A percentile compares a stretch with the other conserved stretches of the same genome.
phyloP scores from a whole-genome alignment of 2,797 vertebrate species.

The Nannoperca australis region DNA sequence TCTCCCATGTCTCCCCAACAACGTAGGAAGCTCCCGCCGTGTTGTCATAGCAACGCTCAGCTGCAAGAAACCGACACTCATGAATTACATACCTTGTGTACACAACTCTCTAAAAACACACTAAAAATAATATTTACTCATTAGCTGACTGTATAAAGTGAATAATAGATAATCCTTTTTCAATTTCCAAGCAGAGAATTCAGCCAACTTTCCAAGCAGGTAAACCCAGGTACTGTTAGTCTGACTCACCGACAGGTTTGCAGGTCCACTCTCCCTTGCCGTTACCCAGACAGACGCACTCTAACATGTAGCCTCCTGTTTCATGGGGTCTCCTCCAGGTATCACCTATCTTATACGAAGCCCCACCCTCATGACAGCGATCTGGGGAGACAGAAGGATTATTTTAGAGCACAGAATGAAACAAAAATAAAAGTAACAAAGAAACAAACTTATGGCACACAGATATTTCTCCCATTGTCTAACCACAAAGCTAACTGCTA shows the following conservation, averaged over 20 bases:
- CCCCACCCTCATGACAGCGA: conserved; percentile 95
- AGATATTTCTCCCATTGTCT: conserved; percentile 50
- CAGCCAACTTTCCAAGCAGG: neutral
- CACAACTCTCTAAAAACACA: neutral
- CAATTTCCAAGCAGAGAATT: neutral
- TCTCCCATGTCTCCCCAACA: conserved; percentile 97
- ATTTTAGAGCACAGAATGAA: neutral
- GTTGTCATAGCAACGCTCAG: conserved; percentile 96
- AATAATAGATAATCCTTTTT: neutral
- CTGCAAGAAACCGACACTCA: conserved; percentile 74
- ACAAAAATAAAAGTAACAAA: conserved; percentile 27
- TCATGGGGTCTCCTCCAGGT: conserved; percentile 96
- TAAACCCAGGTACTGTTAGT: neutral
- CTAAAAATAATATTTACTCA: neutral
- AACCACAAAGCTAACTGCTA: conserved; percentile 54
- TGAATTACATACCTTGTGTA: neutral
- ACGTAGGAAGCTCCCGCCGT: conserved; percentile 88
- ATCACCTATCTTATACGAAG: conserved; percentile 96
- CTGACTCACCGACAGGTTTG: conserved; percentile 93
- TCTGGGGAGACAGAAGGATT: conserved; percentile 79
- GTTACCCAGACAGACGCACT: conserved; percentile 97
- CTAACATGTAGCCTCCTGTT: conserved; percentile 94
- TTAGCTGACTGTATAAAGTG: neutral
- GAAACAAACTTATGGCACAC: conserved; percentile 8
- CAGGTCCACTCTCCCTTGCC: conserved; percentile 99